Evolutionary conservation across 2,888 invertebrate genomes (phyloP), one percentile per base, ranked within the genome.

Genomic region (Portevinia maculata): DNA sequence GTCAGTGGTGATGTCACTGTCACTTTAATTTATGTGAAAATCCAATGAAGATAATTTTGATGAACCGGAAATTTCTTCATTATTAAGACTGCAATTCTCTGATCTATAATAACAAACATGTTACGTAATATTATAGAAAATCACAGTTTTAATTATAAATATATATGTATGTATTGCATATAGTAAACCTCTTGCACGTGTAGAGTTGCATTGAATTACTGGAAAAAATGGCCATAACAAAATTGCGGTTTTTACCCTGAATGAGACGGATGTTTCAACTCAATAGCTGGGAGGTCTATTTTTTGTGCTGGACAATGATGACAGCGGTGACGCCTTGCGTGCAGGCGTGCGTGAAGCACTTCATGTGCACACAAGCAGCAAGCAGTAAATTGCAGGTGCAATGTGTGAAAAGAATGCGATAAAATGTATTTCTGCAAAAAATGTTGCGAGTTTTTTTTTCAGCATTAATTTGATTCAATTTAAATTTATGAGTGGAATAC

Each of bases 261-360:
- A 71, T 39, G 32, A 59, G 70, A 75, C 57, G 75, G 79, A 81
- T 75, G 75, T 75, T 81, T 55, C 50, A 75, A 11, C 62, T 75
- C 64, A 81, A 64, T 52, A 52, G 41, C 48, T 64, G 75, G 75
- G 79, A 75, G 75, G 79, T 75, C 79, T 59, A 5, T 24, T 24
- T 5, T 21, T n/a, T n/a, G 19, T 55, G 37, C n/a, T 37, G 59
- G 44, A 55, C 24, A 32, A 9, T 41, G 28, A 37, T 15, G 44
- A n/a, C 15, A 44, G 62, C n/a, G 55, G 19, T 13, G 13, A 60
- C 37, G 37, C 60, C 34, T 64, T 50, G 62, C 62, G 37, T 50
- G 37, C 13, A 17, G n/a, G 30, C 44, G 8, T 19, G 17, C 17
- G 15, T 50, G 17, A 50, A 48, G 32, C 46, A 64, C 28, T 21